Evolutionary conservation across 2,888 invertebrate species (phyloP).

Genomic region (Apoderus coryli): DNA sequence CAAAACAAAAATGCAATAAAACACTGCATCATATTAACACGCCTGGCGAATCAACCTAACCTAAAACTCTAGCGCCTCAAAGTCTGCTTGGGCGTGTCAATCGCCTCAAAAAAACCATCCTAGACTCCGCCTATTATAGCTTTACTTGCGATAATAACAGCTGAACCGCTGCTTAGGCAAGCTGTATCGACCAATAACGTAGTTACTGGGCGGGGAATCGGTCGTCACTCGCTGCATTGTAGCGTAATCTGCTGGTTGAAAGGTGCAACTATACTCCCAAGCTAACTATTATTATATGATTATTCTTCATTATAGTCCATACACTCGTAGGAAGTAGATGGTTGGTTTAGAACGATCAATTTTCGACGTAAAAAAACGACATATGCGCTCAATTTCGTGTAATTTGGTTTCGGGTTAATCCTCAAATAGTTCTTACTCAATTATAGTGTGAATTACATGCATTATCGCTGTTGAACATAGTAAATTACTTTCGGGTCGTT

Average conservation of each 20-base stretch:
- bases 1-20: conserved; percentile 20
- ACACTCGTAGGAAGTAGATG: conserved; percentile 37
- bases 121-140: conserved; percentile 20
- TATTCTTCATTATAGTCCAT: conserved; percentile 38
- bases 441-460: conserved; percentile 35
- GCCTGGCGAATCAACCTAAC: conserved; percentile 28
- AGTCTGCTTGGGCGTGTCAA: conserved; percentile 29
- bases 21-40: conserved; percentile 19
- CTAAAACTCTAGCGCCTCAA: conserved; percentile 32
- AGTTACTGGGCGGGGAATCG: conserved; percentile 19
- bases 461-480: conserved; percentile 31
- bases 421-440: conserved; percentile 33
- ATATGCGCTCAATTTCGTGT: conserved; percentile 34
- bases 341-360: conserved; percentile 32
- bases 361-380: conserved; percentile 34
- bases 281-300: conserved; percentile 37
- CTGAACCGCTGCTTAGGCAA: conserved; percentile 16
- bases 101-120: conserved; percentile 14
- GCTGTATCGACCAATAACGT: conserved; percentile 25
- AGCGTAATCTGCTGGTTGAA: conserved; percentile 31
- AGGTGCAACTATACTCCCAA: conserved; percentile 29
- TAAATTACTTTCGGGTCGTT: conserved; percentile 25
- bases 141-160: conserved; percentile 21
- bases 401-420: conserved; percentile 35
- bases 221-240: conserved; percentile 27